phyloP scores from a whole-genome alignment of 1,140 invertebrate species.

The Neodiprion lecontei region DNA sequence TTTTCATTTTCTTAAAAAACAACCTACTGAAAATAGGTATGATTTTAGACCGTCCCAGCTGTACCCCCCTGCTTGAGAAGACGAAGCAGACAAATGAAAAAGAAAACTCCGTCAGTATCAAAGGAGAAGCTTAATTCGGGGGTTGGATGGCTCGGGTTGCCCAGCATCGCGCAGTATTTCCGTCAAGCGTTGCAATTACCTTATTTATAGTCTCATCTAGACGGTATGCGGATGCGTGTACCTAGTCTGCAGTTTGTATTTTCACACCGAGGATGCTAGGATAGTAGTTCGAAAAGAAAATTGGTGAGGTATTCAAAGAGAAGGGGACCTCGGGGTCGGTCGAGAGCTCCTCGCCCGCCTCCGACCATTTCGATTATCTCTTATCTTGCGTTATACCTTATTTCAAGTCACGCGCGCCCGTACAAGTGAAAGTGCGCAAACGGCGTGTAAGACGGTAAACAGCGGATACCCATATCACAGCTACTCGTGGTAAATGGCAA shows the following conservation, averaged over 20 bases:
- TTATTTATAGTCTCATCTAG: slow-evolving; percentile 7
- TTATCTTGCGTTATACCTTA: neutral
- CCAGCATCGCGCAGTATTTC: neutral
- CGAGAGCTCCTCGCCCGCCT: neutral
- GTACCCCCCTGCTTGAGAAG: too few species aligned
- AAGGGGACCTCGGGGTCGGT: neutral
- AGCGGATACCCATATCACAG: too few species aligned
- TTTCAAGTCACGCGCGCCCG: neutral
- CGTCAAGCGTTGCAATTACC: neutral
- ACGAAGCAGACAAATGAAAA: too few species aligned
- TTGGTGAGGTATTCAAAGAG: neutral
- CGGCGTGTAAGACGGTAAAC: too few species aligned
- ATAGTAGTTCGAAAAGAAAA: neutral
- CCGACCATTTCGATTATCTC: neutral
- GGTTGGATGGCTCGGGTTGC: neutral
- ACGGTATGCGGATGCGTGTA: neutral
- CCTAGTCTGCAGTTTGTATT: neutral
- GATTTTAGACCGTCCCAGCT: too few species aligned
- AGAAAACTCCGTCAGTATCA: too few species aligned
- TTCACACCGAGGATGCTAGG: neutral
- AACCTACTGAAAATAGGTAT: too few species aligned
- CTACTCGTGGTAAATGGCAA: neutral
- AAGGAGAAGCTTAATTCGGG: too few species aligned
- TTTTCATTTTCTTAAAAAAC: too few species aligned
- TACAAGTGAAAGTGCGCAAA: neutral